phyloP scores from a whole-genome alignment of 2,888 invertebrate species.

The Smittia aterrima region DNA sequence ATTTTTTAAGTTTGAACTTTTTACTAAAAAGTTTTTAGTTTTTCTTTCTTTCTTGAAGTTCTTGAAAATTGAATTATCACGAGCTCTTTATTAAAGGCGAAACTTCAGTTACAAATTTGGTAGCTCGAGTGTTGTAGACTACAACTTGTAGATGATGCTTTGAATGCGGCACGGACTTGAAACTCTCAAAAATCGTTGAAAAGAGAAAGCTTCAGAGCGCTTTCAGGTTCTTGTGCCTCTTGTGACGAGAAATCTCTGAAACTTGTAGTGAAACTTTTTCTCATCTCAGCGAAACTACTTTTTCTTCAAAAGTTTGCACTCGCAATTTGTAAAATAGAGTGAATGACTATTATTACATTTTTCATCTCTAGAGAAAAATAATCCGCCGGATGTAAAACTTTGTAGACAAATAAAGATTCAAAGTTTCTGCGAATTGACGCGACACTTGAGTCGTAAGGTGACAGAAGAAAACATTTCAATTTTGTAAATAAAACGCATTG shows the following conservation, averaged over 20 bases:
- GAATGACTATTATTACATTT: background rate
- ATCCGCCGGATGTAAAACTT: slow-evolving; percentile 14
- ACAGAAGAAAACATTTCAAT: background rate
- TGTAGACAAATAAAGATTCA: slow-evolving; percentile 14
- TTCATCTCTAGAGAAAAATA: background rate
- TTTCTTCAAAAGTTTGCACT: background rate
- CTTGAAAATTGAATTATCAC: no score
- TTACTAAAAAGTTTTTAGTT: no score
- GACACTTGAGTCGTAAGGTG: background rate
- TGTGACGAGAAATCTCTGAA: background rate
- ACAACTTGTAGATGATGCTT: no score
- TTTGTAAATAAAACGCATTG: background rate
- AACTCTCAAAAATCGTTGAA: background rate
- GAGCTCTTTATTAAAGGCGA: no score
- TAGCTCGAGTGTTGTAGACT: no score
- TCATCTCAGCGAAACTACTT: background rate
- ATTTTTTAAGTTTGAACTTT: no score
- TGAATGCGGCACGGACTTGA: background rate
- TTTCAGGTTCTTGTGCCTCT: slow-evolving; percentile 4
- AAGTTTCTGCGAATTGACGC: background rate
- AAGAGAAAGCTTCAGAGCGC: background rate
- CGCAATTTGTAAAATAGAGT: background rate
- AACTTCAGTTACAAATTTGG: no score
- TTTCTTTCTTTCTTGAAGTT: no score
- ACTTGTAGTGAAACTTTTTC: background rate